These are phyloP conservation scores for Lepisosteus osseus DNA, from an alignment of 2,113 vertebrate species.

Conservation along the genomic window DNA sequence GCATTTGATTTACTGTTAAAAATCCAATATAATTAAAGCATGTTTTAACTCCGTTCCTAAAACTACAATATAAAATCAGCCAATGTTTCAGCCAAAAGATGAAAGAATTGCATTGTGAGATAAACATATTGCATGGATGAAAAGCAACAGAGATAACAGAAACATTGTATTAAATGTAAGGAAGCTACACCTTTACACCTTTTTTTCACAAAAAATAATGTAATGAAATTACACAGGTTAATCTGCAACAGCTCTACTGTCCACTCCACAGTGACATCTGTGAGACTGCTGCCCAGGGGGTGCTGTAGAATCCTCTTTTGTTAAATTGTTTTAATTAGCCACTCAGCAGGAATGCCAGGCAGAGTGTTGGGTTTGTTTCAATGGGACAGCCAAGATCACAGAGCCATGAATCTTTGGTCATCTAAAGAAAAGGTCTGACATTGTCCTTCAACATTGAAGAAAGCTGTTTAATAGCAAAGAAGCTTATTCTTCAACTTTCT, in stretches of 20 bases:
- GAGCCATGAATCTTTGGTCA: conserved; percentile 28
- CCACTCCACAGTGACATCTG: conserved; percentile 69
- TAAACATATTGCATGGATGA: too few relatives aligned
- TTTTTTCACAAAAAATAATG: not conserved
- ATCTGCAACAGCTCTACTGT: conserved; percentile 62
- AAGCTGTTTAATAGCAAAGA: too few relatives aligned
- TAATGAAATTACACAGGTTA: conserved; percentile 29
- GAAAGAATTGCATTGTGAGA: too few relatives aligned
- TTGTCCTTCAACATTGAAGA: not conserved
- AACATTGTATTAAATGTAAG: too few relatives aligned
- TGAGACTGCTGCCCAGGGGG: conserved; percentile 70
- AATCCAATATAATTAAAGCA: too few relatives aligned
- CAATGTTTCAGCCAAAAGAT: too few relatives aligned
- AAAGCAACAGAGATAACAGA: too few relatives aligned
- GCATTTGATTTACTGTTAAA: too few relatives aligned
- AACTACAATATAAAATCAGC: too few relatives aligned
- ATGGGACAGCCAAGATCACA: conserved; percentile 40
- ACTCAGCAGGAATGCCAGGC: conserved; percentile 60
- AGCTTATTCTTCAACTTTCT: too few relatives aligned
- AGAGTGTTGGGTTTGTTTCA: conserved; percentile 33
- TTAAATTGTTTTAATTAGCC: conserved; percentile 94
- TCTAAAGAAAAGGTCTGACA: conserved; percentile 7
- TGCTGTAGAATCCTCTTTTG: conserved; percentile 79
- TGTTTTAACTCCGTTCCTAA: too few relatives aligned
- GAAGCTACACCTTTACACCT: not conserved